Evolutionary conservation across 2,888 invertebrate genomes (phyloP).

Genomic region (Cyaniris semiargus): DNA sequence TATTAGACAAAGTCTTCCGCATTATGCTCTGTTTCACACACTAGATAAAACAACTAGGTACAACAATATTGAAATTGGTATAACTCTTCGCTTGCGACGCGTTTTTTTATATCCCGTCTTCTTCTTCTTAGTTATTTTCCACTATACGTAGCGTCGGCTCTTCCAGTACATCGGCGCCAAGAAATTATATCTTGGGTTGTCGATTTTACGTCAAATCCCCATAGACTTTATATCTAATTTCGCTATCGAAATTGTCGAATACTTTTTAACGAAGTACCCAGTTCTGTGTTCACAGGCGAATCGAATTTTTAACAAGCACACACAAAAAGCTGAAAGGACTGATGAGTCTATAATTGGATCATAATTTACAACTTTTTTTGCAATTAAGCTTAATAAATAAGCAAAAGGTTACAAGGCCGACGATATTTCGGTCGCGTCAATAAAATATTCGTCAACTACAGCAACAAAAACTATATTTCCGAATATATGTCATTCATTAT

Average conservation of each 20-base stretch:
- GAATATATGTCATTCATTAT: constrained; percentile 15
- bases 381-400: constrained; percentile 8
- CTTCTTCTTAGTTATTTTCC: too few relatives aligned
- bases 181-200: too few relatives aligned
- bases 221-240: too few relatives aligned
- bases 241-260: not conserved
- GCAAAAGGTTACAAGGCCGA: constrained; percentile 27
- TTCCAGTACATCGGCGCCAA: too few relatives aligned
- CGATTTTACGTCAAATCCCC: too few relatives aligned
- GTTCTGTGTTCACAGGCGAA: not conserved
- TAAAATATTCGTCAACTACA: constrained; percentile 23
- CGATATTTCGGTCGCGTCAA: not conserved
- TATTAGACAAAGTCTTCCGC: not conserved
- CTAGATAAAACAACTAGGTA: not conserved
- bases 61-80: not conserved
- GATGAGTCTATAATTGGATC: constrained; percentile 18
- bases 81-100: too few relatives aligned
- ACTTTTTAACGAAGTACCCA: not conserved
- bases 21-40: not conserved
- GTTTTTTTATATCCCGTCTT: too few relatives aligned
- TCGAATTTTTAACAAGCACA: not conserved
- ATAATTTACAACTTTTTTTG: constrained; percentile 16
- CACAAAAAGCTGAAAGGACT: not conserved
- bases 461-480: constrained; percentile 13
- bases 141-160: too few relatives aligned